Conservation (phyloP, 2,888 invertebrate species). For the Pollenia griseotomentosa region DNA sequence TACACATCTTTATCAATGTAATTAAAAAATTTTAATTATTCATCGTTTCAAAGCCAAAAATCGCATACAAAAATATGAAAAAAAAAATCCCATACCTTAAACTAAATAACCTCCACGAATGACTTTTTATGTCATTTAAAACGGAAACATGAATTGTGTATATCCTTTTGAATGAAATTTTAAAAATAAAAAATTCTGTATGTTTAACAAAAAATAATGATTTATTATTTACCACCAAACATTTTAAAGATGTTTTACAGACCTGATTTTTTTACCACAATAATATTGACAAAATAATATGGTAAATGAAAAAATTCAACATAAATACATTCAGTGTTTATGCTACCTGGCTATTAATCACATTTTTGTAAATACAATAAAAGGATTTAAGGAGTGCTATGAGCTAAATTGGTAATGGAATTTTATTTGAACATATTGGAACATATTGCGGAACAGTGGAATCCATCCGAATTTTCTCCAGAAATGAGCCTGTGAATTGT, state of each 20-base stretch:
- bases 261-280: slow-evolving; percentile 52
- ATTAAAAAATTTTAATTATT: too few species aligned
- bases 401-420: background rate
- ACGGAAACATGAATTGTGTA: slow-evolving; percentile 66
- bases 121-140: slow-evolving; percentile 29
- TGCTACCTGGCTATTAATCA: slow-evolving; percentile 67
- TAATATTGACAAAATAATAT: slow-evolving; percentile 61
- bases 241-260: slow-evolving; percentile 65
- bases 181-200: background rate
- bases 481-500: too few species aligned
- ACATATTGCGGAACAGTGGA: too few species aligned
- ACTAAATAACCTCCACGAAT: background rate
- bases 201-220: slow-evolving; percentile 48
- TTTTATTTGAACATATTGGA: too few species aligned
- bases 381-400: slow-evolving; percentile 7
- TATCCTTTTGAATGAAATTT: slow-evolving; percentile 47
- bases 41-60: too few species aligned
- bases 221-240: slow-evolving; percentile 65
- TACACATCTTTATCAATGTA: too few species aligned
- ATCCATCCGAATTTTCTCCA: too few species aligned
- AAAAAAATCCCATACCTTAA: background rate
- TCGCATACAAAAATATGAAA: too few species aligned
- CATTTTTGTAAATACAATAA: slow-evolving; percentile 34
- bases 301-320: slow-evolving; percentile 7
- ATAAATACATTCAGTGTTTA: slow-evolving; percentile 30